These are phyloP conservation scores for Atherinosoma microstoma DNA, from an alignment of 2,797 vertebrate species.

Conservation along the genomic window DNA sequence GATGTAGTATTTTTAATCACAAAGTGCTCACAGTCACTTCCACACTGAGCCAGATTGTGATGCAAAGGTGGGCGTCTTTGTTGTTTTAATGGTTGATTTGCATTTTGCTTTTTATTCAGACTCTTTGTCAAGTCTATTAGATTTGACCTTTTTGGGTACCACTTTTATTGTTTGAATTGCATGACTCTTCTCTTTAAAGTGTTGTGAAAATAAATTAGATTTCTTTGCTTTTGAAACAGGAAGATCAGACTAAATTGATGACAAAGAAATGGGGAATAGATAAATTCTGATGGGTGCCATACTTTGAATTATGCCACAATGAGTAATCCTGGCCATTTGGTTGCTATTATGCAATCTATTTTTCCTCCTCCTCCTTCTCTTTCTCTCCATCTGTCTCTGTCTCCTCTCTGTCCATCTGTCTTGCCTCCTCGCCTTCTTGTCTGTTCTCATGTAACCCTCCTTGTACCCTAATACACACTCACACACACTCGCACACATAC, in stretches of 20 bases:
- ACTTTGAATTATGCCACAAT: slow-evolving; percentile 56
- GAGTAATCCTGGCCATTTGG: slow-evolving; percentile 52
- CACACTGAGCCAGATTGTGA: slow-evolving; percentile 6
- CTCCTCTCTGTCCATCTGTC: slow-evolving; percentile 61
- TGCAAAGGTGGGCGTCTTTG: neutral
- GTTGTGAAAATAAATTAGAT: slow-evolving; percentile 35
- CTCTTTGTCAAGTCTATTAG: slow-evolving; percentile 31
- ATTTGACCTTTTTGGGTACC: slow-evolving; percentile 21
- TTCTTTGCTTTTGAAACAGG: slow-evolving; percentile 23
- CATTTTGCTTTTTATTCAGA: slow-evolving; percentile 17
- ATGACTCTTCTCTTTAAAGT: slow-evolving; percentile 20
- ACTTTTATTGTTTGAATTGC: slow-evolving; percentile 7
- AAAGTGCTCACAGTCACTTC: slow-evolving; percentile 8
- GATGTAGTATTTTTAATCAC: slow-evolving; percentile 25
- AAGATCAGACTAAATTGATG: slow-evolving; percentile 32
- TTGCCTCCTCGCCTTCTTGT: slow-evolving; percentile 46
- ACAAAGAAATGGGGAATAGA: slow-evolving; percentile 38
- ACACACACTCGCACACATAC: slow-evolving; percentile 25
- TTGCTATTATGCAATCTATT: slow-evolving; percentile 55
- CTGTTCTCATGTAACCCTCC: slow-evolving; percentile 53
- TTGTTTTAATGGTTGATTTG: slow-evolving; percentile 25
- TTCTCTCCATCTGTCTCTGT: slow-evolving; percentile 48
- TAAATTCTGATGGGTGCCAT: slow-evolving; percentile 42
- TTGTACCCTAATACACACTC: slow-evolving; percentile 38
- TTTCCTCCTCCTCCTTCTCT: slow-evolving; percentile 23